phyloP scores from a whole-genome alignment of 2,888 invertebrate genomes.

The Patella caerulea region DNA sequence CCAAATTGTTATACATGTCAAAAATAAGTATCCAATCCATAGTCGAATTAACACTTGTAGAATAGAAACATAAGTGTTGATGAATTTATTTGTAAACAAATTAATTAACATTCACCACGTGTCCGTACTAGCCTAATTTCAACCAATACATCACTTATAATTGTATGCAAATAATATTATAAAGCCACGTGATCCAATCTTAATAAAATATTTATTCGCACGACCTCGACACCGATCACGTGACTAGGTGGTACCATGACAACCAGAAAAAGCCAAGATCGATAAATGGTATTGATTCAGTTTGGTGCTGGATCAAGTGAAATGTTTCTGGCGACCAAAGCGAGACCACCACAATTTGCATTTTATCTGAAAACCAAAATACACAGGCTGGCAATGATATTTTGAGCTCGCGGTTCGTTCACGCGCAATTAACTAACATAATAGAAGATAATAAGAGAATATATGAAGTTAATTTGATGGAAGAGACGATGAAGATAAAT shows the following conservation, averaged over 20 bases:
- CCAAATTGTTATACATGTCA: background rate
- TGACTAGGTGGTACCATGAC: conserved; percentile 20
- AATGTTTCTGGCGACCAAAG: background rate
- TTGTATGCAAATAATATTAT: conserved; percentile 2
- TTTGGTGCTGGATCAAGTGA: background rate
- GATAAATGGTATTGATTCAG: conserved; percentile 8
- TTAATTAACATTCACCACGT: conserved; percentile 2
- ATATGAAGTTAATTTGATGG: too few relatives aligned
- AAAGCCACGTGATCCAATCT: conserved; percentile 17
- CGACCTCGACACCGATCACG: conserved; percentile 22
- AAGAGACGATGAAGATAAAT: too few relatives aligned
- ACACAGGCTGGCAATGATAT: too few relatives aligned
- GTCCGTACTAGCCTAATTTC: conserved; percentile 6
- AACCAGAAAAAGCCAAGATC: conserved; percentile 24
- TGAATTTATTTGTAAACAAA: conserved; percentile 10
- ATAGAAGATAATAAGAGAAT: too few relatives aligned
- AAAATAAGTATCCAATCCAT: background rate
- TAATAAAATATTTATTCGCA: conserved; percentile 31
- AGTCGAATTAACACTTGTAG: background rate
- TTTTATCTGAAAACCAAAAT: background rate
- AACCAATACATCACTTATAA: conserved; percentile 7
- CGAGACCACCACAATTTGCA: conserved; percentile 9
- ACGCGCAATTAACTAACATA: too few relatives aligned
- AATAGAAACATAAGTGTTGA: background rate
- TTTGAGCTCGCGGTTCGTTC: too few relatives aligned